These are phyloP conservation scores for Scarus forsteni DNA, from an alignment of 2,797 vertebrate species.

Conservation along the genomic window DNA sequence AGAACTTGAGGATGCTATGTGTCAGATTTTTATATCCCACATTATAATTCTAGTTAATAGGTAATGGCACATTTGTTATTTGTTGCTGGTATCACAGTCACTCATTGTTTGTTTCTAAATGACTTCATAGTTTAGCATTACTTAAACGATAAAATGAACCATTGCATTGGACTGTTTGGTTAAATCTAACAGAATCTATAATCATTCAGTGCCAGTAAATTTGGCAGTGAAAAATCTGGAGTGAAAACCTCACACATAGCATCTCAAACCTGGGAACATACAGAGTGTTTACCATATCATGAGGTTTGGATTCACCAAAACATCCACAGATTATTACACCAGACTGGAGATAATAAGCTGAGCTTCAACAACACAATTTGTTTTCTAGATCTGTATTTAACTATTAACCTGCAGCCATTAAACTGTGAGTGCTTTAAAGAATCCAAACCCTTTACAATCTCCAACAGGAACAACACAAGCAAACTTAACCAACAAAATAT, in stretches of 20 bases:
- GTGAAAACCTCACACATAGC: slow-evolving; percentile 62
- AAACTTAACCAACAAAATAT: slow-evolving; percentile 62
- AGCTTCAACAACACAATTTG: neutral
- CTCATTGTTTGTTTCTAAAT: slow-evolving; percentile 31
- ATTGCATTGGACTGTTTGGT: neutral
- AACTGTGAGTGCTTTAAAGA: slow-evolving; percentile 59
- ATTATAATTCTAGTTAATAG: slow-evolving; percentile 50
- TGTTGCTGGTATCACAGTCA: slow-evolving; percentile 13
- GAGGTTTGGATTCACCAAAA: slow-evolving; percentile 51
- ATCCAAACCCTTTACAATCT: slow-evolving; percentile 43
- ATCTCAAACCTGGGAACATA: slow-evolving; percentile 57
- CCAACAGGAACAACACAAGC: slow-evolving; percentile 52
- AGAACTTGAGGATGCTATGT: slow-evolving; percentile 54
- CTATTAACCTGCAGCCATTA: slow-evolving; percentile 10
- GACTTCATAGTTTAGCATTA: neutral
- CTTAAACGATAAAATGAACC: neutral
- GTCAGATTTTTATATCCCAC: slow-evolving; percentile 59
- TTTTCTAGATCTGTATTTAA: neutral
- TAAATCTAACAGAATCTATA: slow-evolving; percentile 59
- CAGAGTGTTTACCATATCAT: slow-evolving; percentile 29
- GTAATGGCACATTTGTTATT: neutral
- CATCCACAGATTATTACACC: slow-evolving; percentile 33
- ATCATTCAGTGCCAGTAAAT: slow-evolving; percentile 58
- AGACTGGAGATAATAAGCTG: slow-evolving; percentile 14
- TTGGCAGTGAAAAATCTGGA: slow-evolving; percentile 57